A percentile compares a stretch with the other conserved stretches of the same genome.
Conservation (phyloP, 2,888 invertebrate species). For the Caenorhabditis panamensis region DNA sequence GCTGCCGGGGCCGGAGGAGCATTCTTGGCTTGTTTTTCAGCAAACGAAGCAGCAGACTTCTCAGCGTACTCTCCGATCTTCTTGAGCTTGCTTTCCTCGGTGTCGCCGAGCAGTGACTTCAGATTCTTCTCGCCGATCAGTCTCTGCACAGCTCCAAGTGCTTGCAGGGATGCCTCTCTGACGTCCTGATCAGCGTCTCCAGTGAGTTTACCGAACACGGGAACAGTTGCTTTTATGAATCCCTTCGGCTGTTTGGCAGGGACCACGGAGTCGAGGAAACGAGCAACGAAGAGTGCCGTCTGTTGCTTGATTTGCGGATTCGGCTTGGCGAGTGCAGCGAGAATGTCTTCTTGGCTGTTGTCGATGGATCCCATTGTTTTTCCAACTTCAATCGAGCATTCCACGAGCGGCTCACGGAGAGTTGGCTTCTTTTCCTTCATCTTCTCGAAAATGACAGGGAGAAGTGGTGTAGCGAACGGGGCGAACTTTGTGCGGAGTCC, state of each 20-base stretch:
- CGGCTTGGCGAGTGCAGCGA: conserved; percentile 87
- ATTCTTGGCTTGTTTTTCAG: conserved; percentile 52
- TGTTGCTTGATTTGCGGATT: conserved; percentile 83
- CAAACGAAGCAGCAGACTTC: conserved; percentile 43
- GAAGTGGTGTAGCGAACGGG: conserved; percentile 69
- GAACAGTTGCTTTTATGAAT: conserved; percentile 82
- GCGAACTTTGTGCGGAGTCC: conserved; percentile 92
- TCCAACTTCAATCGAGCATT: conserved; percentile 87
- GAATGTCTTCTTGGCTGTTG: conserved; percentile 86
- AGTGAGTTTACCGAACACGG: conserved; percentile 67
- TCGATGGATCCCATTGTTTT: conserved; percentile 79
- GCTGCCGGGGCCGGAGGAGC: conserved; percentile 52
- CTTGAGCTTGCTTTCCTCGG: conserved; percentile 85
- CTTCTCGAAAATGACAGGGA: conserved; percentile 90
- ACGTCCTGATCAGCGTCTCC: conserved; percentile 82
- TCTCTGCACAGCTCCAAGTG: conserved; percentile 93
- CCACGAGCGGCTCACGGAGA: too few species aligned
- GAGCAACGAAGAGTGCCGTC: conserved; percentile 75
- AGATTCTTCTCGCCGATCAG: conserved; percentile 93
- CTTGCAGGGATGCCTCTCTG: conserved; percentile 92
- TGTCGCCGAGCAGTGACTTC: conserved; percentile 89
- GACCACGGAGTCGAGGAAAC: conserved; percentile 60
- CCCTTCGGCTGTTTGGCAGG: conserved; percentile 81
- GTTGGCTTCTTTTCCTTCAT: too few species aligned
- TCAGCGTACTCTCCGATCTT: conserved; percentile 65